Base-by-base conservation (phyloP, 2,888 invertebrate genomes). In the Drosophila putrida region DNA sequence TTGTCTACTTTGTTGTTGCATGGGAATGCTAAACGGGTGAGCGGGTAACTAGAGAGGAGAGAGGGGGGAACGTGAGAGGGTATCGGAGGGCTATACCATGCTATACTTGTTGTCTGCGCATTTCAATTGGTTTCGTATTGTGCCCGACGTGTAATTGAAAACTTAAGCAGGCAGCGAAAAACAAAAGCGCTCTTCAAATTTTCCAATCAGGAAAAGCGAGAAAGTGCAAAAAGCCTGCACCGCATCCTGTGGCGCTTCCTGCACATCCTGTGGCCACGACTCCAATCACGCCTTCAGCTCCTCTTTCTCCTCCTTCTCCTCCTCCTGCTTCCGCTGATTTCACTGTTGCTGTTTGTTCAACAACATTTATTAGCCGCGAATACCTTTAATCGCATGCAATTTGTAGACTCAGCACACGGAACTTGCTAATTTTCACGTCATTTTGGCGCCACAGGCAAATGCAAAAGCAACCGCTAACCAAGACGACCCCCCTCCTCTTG, bases 301-400 rank as follows among this genome's bases (percentile, higher is more conserved):
- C 43, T 27, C 1, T 31, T 31, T 53, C 28, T 11, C 25, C 41
- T 36, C 13, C 4, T n/a, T 8, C 6, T 11, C 4, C 28, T 9
- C n/a, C 4, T 10, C 15, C 43, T 28, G 0, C 8, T 28, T 6
- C 28, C 4, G 27, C 61, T 39, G 31, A 62, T 64, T 28, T 31
- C 6, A 15, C 13, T 31, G 57, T 54, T 68, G 67, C 84, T 71
- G 87, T 81, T 79, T 84, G 83, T 78, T 86, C 58, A 80, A 86
- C 81, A 83, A 71, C 79, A 68, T 89, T 88, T 86, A 88, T 88
- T 86, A 85, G 81, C 87, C 72, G 83, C 86, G 90, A 88, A 88
- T 78, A 71, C 69, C 76, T 74, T 77, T 89, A 87, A 88, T 88
- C 90, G 75, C 85, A 84, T 88, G 85, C 88, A 88, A 88, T 88